Evolutionary conservation across 2,888 invertebrate species (phyloP), one percentile per base, ranked within the genome.

Genomic region (Epinotia bilunana): DNA sequence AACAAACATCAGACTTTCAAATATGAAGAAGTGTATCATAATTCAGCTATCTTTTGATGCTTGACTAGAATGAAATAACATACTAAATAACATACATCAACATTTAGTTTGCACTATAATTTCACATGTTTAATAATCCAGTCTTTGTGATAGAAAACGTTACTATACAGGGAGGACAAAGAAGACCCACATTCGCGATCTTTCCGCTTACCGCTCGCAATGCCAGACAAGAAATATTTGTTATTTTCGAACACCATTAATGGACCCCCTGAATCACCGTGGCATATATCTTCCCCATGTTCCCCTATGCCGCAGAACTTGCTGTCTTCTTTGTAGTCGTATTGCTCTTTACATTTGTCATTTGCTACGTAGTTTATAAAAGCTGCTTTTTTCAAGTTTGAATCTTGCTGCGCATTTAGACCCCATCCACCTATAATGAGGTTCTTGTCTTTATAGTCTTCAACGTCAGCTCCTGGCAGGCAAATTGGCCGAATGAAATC

Each of bases 371-470:
- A 72, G 28, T 65, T 53, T 0, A 72, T 49, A 28, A 20, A 2
- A 33, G 72, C 72, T 11, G 65, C 65, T n/a, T 58, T 65, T 33
- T 72, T 72, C 60, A 72, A 2, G 6, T 65, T 20, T 0, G 64
- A 65, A 6, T 49, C 64, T 16, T 18, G 58, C 11, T 20, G 23
- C 2, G 65, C 65, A 33, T 72, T 49, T 0, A 49, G 20, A 3
- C 72, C 72, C 72, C 72, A 72, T 11, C 72, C 72, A 3, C 58
- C 65, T 2, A 72, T 65, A 20, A 72, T 9, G 4, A 72, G 20
- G 0, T 64, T 43, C 18, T 65, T 18, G 18, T 72, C 18, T 23
- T 39, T 20, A 12, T 55, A 7, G 6, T 58, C 39, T n/a, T 46
- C 16, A 3, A 72, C 9, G 33, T 72, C 72, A 2, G 9, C 33